Conservation (phyloP, 2,113 vertebrate species). For the Anser brachyrhynchus region DNA sequence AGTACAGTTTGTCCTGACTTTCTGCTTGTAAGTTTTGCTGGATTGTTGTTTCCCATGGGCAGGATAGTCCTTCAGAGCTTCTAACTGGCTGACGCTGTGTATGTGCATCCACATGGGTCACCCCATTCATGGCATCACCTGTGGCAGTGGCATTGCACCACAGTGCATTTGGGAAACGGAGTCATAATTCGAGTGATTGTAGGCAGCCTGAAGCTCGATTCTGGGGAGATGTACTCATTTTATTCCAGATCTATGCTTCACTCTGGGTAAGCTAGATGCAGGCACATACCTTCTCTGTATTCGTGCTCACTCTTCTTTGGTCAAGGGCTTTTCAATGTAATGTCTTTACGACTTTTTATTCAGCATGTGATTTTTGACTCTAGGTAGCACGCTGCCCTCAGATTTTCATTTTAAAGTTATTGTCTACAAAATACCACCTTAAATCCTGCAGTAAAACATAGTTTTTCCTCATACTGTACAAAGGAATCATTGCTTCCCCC, state of each 20-base stretch:
- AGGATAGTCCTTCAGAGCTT: not conserved
- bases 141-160: not conserved
- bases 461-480: not conserved
- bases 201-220: not conserved
- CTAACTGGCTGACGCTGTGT: not conserved
- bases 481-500: not conserved
- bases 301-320: not conserved
- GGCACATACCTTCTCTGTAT: not conserved
- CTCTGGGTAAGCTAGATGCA: not conserved
- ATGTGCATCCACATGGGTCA: fast-evolving
- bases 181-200: not conserved
- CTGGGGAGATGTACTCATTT: not conserved
- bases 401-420: not conserved
- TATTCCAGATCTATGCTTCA: not conserved
- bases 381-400: not conserved
- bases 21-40: not conserved
- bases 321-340: not conserved
- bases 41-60: not conserved
- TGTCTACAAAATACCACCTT: not conserved
- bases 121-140: not conserved
- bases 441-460: not conserved
- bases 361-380: not conserved
- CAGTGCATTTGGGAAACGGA: not conserved
- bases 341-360: not conserved
- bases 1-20: not conserved